Evolutionary conservation across 30 jellyfish, hydroid and myxozoan species (phyloP).

Genomic region (Aurelia coerulea): DNA sequence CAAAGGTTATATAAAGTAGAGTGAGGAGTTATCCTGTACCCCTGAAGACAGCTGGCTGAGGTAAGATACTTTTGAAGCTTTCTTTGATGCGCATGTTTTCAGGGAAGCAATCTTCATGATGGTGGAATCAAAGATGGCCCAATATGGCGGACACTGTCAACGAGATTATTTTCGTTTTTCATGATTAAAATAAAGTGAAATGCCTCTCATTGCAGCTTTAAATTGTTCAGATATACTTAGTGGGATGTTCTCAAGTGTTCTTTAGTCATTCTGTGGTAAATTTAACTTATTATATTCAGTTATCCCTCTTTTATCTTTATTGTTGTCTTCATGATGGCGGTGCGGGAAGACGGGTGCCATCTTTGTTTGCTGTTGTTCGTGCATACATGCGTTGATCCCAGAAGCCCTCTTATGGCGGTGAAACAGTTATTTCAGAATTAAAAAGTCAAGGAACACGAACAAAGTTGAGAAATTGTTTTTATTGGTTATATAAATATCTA

Average conservation of each 20-base stretch:
- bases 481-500: too few relatives aligned
- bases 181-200: neutral
- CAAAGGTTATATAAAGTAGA: too few relatives aligned
- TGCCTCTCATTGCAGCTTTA: neutral
- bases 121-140: constrained; percentile 86
- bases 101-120: constrained; percentile 38
- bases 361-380: constrained; percentile 42
- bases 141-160: constrained; percentile 58
- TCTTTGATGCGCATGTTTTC: constrained; percentile 56
- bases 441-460: too few relatives aligned
- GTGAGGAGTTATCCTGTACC: too few relatives aligned
- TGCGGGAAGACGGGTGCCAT: constrained; percentile 88
- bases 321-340: constrained; percentile 87
- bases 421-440: too few relatives aligned
- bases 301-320: neutral
- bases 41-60: neutral
- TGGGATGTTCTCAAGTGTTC: neutral
- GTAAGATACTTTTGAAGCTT: neutral
- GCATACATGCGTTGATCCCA: neutral
- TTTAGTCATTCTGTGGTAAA: neutral
- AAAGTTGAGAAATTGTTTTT: too few relatives aligned
- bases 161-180: neutral
- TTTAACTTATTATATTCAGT: neutral
- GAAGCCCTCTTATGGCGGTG: too few relatives aligned
- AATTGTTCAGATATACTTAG: neutral